phyloP scores from a whole-genome alignment of 64 coral and sea anemone genomes.

The Actinia tenebrosa region DNA sequence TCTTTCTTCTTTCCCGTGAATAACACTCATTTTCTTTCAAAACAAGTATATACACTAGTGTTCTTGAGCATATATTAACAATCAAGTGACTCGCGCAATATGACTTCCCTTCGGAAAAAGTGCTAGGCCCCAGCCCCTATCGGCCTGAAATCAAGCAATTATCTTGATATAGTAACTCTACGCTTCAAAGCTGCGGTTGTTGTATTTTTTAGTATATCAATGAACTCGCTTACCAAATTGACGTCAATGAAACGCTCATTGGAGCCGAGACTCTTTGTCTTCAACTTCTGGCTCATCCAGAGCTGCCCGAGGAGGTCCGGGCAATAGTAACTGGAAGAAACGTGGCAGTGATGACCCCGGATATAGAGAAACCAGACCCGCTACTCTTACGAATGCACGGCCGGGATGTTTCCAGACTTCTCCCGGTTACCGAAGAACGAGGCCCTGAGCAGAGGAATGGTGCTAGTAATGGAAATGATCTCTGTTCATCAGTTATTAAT shows the following conservation, averaged over 20 bases:
- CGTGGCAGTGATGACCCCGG: constrained; percentile 76
- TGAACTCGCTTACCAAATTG: constrained; percentile 81
- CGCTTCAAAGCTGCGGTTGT: not conserved
- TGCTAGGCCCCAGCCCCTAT: no score
- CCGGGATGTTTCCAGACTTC: constrained; percentile 6
- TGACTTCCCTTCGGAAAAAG: no score
- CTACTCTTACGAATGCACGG: constrained; percentile 34
- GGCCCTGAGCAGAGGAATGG: not conserved
- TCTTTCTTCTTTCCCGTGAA: no score
- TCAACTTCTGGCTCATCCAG: constrained; percentile 58
- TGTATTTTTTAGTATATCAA: constrained; percentile 85
- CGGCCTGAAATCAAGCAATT: no score
- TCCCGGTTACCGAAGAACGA: constrained; percentile 12
- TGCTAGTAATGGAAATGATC: constrained; percentile 1
- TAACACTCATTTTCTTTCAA: no score
- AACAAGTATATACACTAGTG: no score
- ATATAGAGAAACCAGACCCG: constrained; percentile 56
- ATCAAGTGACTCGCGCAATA: no score
- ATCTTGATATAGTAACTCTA: no score
- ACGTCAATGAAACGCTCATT: constrained; percentile 66
- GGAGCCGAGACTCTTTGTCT: constrained; percentile 81
- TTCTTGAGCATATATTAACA: no score
- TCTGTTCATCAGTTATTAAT: constrained; percentile 28
- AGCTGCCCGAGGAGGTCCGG: constrained; percentile 70
- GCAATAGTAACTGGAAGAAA: constrained; percentile 74